phyloP scores from a whole-genome alignment of 1,140 invertebrate genomes.

The Pantala flavescens region DNA sequence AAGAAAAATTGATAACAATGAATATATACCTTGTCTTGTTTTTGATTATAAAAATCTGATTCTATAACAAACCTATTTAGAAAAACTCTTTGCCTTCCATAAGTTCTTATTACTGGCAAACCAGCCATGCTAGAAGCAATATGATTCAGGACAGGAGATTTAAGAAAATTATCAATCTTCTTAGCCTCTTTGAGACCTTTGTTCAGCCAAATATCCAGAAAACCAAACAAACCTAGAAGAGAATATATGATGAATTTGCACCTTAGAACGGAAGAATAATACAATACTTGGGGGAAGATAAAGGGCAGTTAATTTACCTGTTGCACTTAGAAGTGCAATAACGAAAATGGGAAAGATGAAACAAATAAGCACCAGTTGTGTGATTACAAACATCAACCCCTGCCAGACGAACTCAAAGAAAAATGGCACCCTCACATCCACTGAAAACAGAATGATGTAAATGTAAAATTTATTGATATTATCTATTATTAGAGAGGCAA shows the following conservation, averaged over 20 bases:
- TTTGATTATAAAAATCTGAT: too few relatives aligned
- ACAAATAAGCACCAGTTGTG: conserved; percentile 37
- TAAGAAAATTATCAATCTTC: conserved; percentile 39
- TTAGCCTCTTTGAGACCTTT: conserved; percentile 37
- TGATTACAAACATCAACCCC: conserved; percentile 33
- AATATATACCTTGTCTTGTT: too few relatives aligned
- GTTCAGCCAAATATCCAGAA: conserved; percentile 28
- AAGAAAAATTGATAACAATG: too few relatives aligned
- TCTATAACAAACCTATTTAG: conserved; percentile 23
- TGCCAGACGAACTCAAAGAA: conserved; percentile 40
- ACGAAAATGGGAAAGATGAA: conserved; percentile 40
- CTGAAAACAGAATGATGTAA: not conserved
- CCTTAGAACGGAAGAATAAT: not conserved
- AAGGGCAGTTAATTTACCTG: conserved; percentile 23
- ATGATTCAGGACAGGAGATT: conserved; percentile 35
- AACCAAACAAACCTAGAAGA: conserved; percentile 26
- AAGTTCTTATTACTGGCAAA: conserved; percentile 28
- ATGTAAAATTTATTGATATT: too few relatives aligned
- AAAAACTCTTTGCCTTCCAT: conserved; percentile 28
- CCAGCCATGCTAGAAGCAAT: conserved; percentile 28
- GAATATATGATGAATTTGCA: not conserved
- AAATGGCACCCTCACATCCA: conserved; percentile 35
- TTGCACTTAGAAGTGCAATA: conserved; percentile 36
- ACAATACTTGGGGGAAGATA: not conserved
- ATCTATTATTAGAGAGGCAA: too few relatives aligned